Evolutionary conservation across 2,797 vertebrate genomes (phyloP).

Genomic region (Myotis vivesi): DNA sequence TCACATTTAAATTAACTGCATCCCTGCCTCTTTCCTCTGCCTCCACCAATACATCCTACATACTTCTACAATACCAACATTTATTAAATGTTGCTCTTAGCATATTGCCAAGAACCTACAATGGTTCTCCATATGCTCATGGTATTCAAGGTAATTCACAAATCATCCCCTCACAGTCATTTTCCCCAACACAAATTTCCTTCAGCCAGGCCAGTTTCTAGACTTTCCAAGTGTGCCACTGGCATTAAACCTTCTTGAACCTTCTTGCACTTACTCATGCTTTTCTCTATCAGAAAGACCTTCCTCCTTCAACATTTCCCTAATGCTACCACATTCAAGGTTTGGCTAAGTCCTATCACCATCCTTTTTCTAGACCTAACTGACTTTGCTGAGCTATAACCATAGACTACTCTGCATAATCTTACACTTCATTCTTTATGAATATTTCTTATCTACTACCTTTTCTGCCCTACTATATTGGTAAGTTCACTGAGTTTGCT

Average conservation of each 20-base stretch:
- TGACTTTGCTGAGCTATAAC: background rate
- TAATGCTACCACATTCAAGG: background rate
- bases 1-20: background rate
- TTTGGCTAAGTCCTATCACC: background rate
- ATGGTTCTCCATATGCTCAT: background rate
- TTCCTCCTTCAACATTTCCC: background rate
- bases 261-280: background rate
- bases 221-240: background rate
- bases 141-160: background rate
- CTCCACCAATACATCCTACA: background rate
- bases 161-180: background rate
- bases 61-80: background rate
- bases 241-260: background rate
- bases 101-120: background rate
- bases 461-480: background rate
- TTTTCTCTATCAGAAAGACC: background rate
- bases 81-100: background rate
- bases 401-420: background rate
- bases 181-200: background rate
- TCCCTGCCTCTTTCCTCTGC: background rate
- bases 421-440: background rate
- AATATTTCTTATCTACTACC: background rate
- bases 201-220: background rate
- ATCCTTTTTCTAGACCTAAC: background rate
- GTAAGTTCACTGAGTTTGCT: background rate